Conservation (phyloP, 1,140 invertebrate genomes). For the Leptonema lineaticorne region DNA sequence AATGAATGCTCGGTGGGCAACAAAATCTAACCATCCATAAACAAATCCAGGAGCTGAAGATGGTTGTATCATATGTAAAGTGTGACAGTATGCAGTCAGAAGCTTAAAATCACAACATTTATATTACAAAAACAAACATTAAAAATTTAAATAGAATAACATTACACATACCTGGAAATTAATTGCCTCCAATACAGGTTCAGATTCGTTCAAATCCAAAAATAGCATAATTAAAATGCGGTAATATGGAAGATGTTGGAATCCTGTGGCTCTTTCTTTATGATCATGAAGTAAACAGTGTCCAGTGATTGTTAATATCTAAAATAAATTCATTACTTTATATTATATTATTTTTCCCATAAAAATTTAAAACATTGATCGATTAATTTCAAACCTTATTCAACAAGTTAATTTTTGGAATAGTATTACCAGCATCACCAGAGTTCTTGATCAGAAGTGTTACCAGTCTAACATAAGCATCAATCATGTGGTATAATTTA, state of each 20-base stretch:
- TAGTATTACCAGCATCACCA: conserved; percentile 82
- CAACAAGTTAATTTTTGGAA: conserved; percentile 93
- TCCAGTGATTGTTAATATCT: conserved; percentile 83
- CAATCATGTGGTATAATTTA: conserved; percentile 94
- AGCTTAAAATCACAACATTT: conserved; percentile 53
- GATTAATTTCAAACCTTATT: conserved; percentile 78
- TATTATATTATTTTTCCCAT: background rate
- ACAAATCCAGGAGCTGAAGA: conserved; percentile 95
- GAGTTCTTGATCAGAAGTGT: conserved; percentile 95
- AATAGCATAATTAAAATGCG: conserved; percentile 97
- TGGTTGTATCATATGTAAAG: conserved; percentile 88
- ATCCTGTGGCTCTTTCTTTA: conserved; percentile 82
- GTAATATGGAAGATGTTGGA: conserved; percentile 97
- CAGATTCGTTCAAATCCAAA: conserved; percentile 91
- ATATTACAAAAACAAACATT: conserved; percentile 26
- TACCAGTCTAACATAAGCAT: conserved; percentile 93
- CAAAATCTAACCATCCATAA: conserved; percentile 96
- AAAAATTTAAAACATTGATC: conserved; percentile 2
- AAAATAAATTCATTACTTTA: conserved; percentile 49
- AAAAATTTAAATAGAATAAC: conserved; percentile 38
- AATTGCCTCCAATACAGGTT: conserved; percentile 89
- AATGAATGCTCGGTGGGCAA: conserved; percentile 95
- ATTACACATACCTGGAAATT: conserved; percentile 70
- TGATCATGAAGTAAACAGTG: conserved; percentile 95
- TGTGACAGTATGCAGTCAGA: conserved; percentile 88